A percentile compares a stretch with the other conserved stretches of the same genome.
phyloP scores from a whole-genome alignment of 1,140 invertebrate genomes.

The Cydia strobilella region DNA sequence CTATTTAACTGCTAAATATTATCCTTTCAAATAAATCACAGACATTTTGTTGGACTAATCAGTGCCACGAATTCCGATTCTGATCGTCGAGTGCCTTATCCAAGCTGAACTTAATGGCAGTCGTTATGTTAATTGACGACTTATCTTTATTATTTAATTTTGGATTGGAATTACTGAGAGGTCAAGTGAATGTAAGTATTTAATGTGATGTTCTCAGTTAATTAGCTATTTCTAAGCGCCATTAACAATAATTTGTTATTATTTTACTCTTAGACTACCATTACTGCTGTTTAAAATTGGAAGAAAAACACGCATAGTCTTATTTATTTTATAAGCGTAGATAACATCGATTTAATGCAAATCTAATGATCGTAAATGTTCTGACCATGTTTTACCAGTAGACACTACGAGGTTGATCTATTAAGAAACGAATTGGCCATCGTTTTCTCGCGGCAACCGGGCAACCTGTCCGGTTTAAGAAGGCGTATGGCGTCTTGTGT shows the following conservation, averaged over 20 bases:
- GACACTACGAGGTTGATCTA: conserved; percentile 37
- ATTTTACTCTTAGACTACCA: background rate
- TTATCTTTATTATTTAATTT: conserved; percentile 15
- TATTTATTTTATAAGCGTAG: conserved; percentile 32
- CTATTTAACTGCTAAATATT: background rate
- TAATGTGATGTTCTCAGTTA: conserved; percentile 4
- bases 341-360: conserved; percentile 32
- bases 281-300: conserved; percentile 5
- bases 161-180: background rate
- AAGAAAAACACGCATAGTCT: conserved; percentile 13
- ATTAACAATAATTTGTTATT: background rate
- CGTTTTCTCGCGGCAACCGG: conserved; percentile 39
- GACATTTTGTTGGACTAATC: background rate
- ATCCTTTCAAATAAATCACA: conserved; percentile 9
- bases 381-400: conserved; percentile 32
- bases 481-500: conserved; percentile 33
- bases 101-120: background rate
- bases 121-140: conserved; percentile 3
- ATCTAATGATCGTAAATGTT: conserved; percentile 39
- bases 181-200: background rate
- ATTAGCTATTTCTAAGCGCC: background rate
- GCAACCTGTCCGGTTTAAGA: conserved; percentile 32
- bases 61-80: conserved; percentile 4
- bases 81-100: background rate
- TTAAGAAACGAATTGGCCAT: conserved; percentile 49